These are phyloP conservation scores for Acipenser oxyrinchus DNA, from an alignment of 2,797 vertebrate species.

Conservation along the genomic window DNA sequence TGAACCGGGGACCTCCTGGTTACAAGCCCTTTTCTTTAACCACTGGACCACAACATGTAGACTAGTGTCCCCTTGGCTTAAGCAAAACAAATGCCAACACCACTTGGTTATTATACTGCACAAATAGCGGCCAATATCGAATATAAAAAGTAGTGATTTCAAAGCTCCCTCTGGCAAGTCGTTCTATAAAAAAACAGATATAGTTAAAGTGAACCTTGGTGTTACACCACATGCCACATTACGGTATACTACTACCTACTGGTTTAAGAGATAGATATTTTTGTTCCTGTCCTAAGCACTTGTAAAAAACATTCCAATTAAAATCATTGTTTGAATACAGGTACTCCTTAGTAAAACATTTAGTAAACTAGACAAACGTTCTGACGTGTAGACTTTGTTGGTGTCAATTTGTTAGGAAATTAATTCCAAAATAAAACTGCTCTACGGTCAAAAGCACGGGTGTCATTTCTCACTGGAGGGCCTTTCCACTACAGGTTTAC, in stretches of 20 bases:
- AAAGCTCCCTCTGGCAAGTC: slow-evolving; percentile 24
- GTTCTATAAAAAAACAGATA: slow-evolving; percentile 23
- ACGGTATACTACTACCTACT: slow-evolving; percentile 11
- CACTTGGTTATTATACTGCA: slow-evolving; percentile 19
- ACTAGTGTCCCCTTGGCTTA: no score
- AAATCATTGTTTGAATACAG: background rate
- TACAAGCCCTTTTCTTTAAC: no score
- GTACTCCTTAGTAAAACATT: background rate
- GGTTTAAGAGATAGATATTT: slow-evolving; percentile 7
- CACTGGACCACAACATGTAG: no score
- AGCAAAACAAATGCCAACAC: slow-evolving; percentile 15
- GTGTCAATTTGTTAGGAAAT: no score
- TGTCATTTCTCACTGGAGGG: no score
- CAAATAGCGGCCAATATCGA: slow-evolving; percentile 26
- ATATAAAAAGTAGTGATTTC: slow-evolving; percentile 19
- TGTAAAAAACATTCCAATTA: background rate
- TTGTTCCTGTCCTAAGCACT: slow-evolving; percentile 1
- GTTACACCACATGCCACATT: slow-evolving; percentile 15
- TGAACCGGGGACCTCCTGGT: no score
- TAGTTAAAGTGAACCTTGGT: slow-evolving; percentile 17
- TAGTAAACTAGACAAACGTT: no score
- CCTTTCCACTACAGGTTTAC: no score
- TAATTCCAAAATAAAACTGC: no score
- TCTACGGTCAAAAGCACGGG: no score
- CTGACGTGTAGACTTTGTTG: no score